phyloP scores from a whole-genome alignment of 2,113 vertebrate species.

The Eubucco bourcierii region DNA sequence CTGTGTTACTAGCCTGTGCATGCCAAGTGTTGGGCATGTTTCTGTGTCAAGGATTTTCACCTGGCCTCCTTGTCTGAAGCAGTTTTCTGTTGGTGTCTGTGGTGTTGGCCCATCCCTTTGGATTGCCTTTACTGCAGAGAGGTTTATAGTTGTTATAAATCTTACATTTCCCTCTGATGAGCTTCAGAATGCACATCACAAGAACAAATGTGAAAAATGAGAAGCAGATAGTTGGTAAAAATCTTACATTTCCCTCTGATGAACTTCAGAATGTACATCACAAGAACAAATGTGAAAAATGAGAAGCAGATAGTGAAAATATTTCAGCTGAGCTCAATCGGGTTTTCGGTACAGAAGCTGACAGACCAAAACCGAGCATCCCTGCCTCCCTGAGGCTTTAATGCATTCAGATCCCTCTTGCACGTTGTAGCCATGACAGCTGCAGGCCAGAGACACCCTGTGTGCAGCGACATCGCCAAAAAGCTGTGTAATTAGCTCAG shows the following conservation, averaged over 20 bases:
- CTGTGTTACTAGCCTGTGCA: neutral
- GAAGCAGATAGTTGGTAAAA: neutral
- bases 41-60: neutral
- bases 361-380: conserved; percentile 17
- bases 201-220: neutral
- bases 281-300: neutral
- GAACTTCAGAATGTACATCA: neutral
- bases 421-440: conserved; percentile 7
- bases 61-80: neutral
- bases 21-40: neutral
- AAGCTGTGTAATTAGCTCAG: conserved; percentile 49
- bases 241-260: neutral
- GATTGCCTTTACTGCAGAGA: neutral
- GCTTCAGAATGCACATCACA: neutral
- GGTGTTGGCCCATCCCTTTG: neutral
- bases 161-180: neutral
- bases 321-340: neutral
- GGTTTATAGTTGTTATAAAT: neutral
- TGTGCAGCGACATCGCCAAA: neutral
- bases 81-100: neutral
- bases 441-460: conserved; percentile 4
- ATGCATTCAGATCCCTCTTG: conserved; percentile 20
- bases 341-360: neutral
- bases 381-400: neutral
- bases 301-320: neutral